A percentile compares a stretch with the other conserved stretches of the same genome.
phyloP scores from a whole-genome alignment of 2,888 invertebrate species.

The Tiliacea citrago region DNA sequence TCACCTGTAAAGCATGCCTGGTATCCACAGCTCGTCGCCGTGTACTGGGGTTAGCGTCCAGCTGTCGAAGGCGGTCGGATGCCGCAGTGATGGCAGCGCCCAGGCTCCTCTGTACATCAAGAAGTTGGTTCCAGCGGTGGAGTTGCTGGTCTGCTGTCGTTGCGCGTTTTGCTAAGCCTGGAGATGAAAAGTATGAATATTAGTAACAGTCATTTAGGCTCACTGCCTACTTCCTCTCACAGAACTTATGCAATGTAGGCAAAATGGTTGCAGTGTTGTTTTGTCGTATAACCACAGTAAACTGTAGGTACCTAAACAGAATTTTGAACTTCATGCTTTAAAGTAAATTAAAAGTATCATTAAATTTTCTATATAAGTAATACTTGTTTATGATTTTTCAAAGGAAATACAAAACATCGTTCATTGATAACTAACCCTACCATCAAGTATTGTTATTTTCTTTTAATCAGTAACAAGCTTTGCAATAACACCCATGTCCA shows the following conservation, averaged over 20 bases:
- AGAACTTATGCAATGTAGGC: neutral
- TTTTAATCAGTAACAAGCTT: neutral
- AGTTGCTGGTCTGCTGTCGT: constrained; percentile 91
- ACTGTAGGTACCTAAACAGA: too few relatives aligned
- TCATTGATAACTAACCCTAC: neutral
- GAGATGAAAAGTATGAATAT: neutral
- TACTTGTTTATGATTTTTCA: too few relatives aligned
- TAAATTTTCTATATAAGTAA: too few relatives aligned
- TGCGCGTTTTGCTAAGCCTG: constrained; percentile 91
- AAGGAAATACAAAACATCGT: neutral
- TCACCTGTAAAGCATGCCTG: constrained; percentile 93
- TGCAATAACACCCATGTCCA: neutral
- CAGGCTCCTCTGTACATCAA: constrained; percentile 93
- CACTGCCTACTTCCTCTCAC: neutral
- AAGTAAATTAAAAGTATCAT: neutral
- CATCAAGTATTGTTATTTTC: neutral
- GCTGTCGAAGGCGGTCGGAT: constrained; percentile 94
- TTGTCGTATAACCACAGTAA: neutral
- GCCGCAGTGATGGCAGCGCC: constrained; percentile 93
- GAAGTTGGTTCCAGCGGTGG: constrained; percentile 94
- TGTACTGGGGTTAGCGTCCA: constrained; percentile 94
- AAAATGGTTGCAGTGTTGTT: neutral
- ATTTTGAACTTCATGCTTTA: neutral
- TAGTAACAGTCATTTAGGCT: neutral
- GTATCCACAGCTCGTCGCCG: constrained; percentile 94